Evolutionary conservation across 2,113 vertebrate species (phyloP), one percentile per base, ranked within the genome.

Genomic region (Gymnobelideus leadbeateri): DNA sequence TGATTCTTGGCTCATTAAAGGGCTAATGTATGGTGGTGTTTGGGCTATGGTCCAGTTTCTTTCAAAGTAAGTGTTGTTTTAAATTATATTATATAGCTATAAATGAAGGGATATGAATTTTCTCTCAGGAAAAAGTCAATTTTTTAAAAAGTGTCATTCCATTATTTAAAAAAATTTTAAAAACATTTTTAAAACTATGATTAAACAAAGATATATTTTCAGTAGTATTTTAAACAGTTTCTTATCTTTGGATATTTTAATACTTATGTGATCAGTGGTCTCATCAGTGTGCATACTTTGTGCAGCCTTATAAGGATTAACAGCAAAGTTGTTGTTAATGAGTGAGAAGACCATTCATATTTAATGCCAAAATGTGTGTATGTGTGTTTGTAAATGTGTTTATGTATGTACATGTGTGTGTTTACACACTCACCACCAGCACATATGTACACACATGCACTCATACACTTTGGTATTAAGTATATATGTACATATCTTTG

Each of bases 1-100:
- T 53, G 99, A 99, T 98, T 99, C 99, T 92, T 99, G 99, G 99
- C 99, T 99, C 94, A 99, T 99, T 98, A 99, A 99, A 98, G 99
- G 99, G 97, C 96, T 99, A 97, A 99, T 99, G 99, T 99, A 99
- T 89, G 99, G 99, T 51, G 99, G 99, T 0, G 99, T 99, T 98
- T 99, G 99, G 99, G 98, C 99, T 89, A 97, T 99, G 89, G 99
- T 99, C 97, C 99, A 99, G 97, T 99, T 99, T 98, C 99, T 99
- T 97, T 99, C 99, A 97, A 99, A 99, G 99, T 99, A 99, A 95
- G 99, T 99, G 47, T 96, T 96, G n/a, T 96, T 97, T 96, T 96
- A 51, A 91, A 23, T 51, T 23, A 9, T 92, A 51, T 94, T 95
- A 84, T 95, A 94, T 94, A 94, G 91, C 84, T 91, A 9, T 61